A percentile compares a stretch with the other conserved stretches of the same genome.
phyloP scores from a whole-genome alignment of 2,888 invertebrate species.

The Folsomia manolachei region DNA sequence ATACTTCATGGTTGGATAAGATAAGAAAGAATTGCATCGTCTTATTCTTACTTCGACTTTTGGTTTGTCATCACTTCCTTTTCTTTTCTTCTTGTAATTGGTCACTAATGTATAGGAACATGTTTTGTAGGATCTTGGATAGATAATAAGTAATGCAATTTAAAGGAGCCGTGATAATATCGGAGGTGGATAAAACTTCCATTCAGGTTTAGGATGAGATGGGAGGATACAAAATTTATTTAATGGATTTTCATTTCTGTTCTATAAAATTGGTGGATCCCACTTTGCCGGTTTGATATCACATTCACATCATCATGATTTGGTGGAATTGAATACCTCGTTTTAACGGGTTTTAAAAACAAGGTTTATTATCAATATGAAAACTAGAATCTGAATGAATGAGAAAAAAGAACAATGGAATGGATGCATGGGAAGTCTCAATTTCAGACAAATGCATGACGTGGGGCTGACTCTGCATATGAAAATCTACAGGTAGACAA shows the following conservation, averaged over 20 bases:
- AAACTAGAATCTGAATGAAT: too few relatives aligned
- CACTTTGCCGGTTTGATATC: not conserved
- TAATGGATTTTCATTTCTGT: not conserved
- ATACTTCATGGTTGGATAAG: not conserved
- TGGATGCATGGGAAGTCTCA: not conserved
- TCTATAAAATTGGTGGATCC: not conserved
- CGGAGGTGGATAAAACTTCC: too few relatives aligned
- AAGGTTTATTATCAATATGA: not conserved
- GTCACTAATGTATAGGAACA: not conserved
- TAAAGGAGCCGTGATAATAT: too few relatives aligned
- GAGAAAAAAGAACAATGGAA: not conserved
- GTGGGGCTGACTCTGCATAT: too few relatives aligned
- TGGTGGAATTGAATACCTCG: not conserved
- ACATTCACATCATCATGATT: not conserved
- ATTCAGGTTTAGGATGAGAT: not conserved
- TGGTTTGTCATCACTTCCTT: slow-evolving; percentile 4
- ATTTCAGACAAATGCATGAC: not conserved
- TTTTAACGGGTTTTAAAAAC: slow-evolving; percentile 2
- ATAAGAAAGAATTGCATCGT: not conserved
- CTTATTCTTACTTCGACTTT: not conserved
- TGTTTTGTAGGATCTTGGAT: not conserved
- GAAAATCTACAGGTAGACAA: not conserved
- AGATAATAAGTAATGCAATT: not conserved
- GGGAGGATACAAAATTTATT: too few relatives aligned
- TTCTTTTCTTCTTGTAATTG: slow-evolving; percentile 1